These are phyloP conservation scores for Palythoa grandis DNA, from an alignment of 92 coral and sea anemone genomes.

Conservation along the genomic window DNA sequence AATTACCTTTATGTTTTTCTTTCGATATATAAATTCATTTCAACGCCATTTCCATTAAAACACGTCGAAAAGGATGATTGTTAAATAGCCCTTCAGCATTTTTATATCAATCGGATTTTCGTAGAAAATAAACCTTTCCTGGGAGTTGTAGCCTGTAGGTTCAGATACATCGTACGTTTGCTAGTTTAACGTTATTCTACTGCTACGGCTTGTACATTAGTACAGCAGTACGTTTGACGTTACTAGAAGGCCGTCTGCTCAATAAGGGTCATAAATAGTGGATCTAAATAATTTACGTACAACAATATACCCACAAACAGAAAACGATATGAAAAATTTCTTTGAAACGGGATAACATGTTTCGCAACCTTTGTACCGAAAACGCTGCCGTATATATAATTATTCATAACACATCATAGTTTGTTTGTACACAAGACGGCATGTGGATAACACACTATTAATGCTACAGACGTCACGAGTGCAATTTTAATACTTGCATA, in stretches of 20 bases:
- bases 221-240: too few relatives aligned
- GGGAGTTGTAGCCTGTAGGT: neutral
- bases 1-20: neutral
- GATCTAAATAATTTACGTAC: too few relatives aligned
- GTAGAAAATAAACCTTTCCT: neutral
- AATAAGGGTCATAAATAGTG: too few relatives aligned
- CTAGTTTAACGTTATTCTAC: too few relatives aligned
- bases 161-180: too few relatives aligned
- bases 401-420: neutral
- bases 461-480: neutral
- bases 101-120: neutral
- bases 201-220: too few relatives aligned
- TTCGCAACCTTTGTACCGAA: neutral
- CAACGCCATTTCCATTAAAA: neutral
- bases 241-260: too few relatives aligned
- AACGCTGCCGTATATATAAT: neutral
- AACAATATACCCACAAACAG: too few relatives aligned
- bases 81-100: neutral
- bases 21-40: neutral
- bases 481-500: neutral
- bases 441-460: neutral
- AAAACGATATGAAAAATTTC: too few relatives aligned
- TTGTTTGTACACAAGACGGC: neutral
- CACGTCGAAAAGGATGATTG: neutral
- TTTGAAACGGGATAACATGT: neutral